Evolutionary conservation across 1,140 invertebrate genomes (phyloP).

Genomic region (Telenomus remus): DNA sequence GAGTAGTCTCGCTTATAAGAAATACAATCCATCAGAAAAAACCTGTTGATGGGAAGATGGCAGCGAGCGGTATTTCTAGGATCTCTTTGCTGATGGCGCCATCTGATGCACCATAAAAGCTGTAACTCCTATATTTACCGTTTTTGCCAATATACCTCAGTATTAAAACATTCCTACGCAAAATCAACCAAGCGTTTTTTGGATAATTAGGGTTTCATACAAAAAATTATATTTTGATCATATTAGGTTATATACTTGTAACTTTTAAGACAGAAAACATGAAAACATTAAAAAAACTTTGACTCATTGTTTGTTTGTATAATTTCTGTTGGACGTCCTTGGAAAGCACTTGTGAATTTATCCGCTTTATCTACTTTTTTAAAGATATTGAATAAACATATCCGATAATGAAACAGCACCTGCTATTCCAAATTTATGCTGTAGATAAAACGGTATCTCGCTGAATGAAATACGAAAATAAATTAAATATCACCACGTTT

Average conservation of each 20-base stretch:
- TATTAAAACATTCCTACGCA: not conserved
- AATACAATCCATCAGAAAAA: conserved; percentile 30
- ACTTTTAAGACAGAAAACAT: not conserved
- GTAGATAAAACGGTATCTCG: not conserved
- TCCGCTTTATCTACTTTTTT: conserved; percentile 2
- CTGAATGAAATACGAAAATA: too few relatives aligned
- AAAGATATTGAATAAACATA: conserved; percentile 9
- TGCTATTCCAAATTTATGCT: not conserved
- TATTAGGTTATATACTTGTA: not conserved
- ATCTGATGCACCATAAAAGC: conserved; percentile 13
- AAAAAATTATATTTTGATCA: not conserved
- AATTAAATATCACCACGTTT: too few relatives aligned
- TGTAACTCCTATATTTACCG: not conserved
- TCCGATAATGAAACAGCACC: conserved; percentile 6
- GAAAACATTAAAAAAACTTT: conserved; percentile 11
- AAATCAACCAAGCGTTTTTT: not conserved
- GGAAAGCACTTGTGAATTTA: conserved; percentile 11
- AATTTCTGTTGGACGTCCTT: conserved; percentile 14
- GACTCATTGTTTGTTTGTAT: conserved; percentile 33
- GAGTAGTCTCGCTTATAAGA: conserved; percentile 14
- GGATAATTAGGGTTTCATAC: not conserved
- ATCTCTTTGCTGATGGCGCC: conserved; percentile 30
- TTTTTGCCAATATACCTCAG: not conserved
- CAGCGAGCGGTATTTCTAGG: conserved; percentile 19
- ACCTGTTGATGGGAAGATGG: conserved; percentile 12